A percentile compares a stretch with the other conserved stretches of the same genome.
Conservation (phyloP, 2,888 invertebrate species). For the Eupithecia subfuscata region DNA sequence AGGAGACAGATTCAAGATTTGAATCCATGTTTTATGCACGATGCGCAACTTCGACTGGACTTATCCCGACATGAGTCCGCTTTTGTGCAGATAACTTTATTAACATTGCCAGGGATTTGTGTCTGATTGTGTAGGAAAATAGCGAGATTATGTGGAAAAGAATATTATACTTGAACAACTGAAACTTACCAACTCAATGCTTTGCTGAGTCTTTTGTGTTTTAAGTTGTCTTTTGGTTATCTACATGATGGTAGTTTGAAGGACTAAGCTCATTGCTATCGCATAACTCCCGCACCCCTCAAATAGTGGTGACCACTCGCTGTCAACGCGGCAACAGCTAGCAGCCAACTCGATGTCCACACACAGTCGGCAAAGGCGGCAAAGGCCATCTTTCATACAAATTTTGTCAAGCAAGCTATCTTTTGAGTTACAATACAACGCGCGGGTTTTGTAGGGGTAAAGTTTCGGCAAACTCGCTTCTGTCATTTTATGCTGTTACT, state of each 20-base stretch:
- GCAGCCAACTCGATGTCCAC: neutral
- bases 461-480: neutral
- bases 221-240: neutral
- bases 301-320: neutral
- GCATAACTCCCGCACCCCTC: neutral
- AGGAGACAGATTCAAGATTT: conserved; percentile 45
- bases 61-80: conserved; percentile 42
- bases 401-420: too few relatives aligned
- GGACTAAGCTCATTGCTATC: neutral
- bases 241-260: neutral
- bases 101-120: conserved; percentile 20
- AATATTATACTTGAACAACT: neutral
- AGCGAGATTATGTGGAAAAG: conserved; percentile 2
- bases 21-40: conserved; percentile 48
- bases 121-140: conserved; percentile 9
- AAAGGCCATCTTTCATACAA: neutral
- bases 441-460: neutral
- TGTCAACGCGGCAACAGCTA: neutral
- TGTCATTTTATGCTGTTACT: neutral
- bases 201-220: neutral
- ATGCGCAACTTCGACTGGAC: conserved; percentile 41
- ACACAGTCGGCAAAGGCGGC: neutral
- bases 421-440: too few relatives aligned
- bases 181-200: conserved; percentile 1
- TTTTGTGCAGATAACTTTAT: conserved; percentile 41